Conservation (phyloP, 1,140 invertebrate genomes). For the Paracyclopina nana region DNA sequence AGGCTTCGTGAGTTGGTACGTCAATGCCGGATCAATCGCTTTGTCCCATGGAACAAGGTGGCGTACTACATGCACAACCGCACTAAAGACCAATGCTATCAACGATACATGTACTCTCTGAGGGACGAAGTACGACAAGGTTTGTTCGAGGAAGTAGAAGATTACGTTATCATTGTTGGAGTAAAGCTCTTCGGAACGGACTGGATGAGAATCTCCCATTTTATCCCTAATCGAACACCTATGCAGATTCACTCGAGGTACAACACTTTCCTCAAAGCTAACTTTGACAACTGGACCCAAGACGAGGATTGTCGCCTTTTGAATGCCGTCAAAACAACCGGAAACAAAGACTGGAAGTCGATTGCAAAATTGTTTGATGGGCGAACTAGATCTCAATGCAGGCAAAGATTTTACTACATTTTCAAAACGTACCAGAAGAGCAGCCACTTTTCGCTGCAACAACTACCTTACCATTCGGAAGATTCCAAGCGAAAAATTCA, state of each 20-base stretch:
- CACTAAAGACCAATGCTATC: conserved; percentile 1
- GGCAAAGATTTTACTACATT: not conserved
- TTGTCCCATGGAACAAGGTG: not conserved
- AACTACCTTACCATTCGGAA: too few relatives aligned
- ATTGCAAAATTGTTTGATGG: not conserved
- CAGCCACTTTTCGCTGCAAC: too few relatives aligned
- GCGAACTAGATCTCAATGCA: not conserved
- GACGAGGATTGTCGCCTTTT: not conserved
- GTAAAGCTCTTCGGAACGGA: not conserved
- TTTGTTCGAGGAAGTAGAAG: not conserved
- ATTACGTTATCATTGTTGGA: not conserved
- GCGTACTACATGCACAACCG: not conserved
- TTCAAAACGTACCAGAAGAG: too few relatives aligned
- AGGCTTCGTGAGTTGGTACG: not conserved
- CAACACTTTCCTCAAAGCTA: not conserved
- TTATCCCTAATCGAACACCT: not conserved
- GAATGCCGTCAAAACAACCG: not conserved
- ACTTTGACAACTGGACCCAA: not conserved
- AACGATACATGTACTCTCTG: not conserved
- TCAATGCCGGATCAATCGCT: not conserved
- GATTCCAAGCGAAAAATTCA: too few relatives aligned
- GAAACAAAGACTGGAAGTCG: not conserved
- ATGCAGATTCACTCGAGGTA: not conserved
- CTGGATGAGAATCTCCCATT: not conserved
- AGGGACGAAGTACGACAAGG: not conserved